Evolutionary conservation across 2,113 vertebrate genomes (phyloP).

Genomic region (Alectura lathami): DNA sequence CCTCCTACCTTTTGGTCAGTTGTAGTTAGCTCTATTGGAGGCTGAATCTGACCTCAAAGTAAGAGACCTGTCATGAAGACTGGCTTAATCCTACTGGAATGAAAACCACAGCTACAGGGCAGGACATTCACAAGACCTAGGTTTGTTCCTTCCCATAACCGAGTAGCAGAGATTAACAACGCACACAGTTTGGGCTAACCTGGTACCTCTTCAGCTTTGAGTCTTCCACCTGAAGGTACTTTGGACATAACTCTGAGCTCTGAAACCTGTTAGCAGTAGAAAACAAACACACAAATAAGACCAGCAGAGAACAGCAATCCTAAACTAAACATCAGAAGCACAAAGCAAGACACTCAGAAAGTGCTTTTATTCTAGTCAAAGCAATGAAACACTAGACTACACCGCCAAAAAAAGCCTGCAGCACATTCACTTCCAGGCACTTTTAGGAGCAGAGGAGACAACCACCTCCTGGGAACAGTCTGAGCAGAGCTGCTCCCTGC

Average conservation of each 20-base stretch:
- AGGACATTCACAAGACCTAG: background rate
- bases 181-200: background rate
- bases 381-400: background rate
- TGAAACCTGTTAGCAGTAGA: background rate
- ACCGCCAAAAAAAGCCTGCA: background rate
- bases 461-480: background rate
- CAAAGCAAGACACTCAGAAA: background rate
- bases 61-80: background rate
- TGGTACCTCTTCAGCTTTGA: background rate
- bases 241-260: background rate
- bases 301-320: background rate
- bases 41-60: background rate
- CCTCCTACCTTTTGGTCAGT: background rate
- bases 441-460: background rate
- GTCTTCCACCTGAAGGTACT: background rate
- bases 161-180: background rate
- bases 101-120: background rate
- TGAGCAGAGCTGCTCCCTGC: conserved; percentile 28
- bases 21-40: background rate
- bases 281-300: background rate
- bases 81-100: background rate
- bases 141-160: background rate
- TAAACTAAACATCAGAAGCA: background rate
- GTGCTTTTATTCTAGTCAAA: background rate
- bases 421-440: background rate